These are phyloP conservation scores for Leguminivora glycinivorella DNA, from an alignment of 1,140 invertebrate genomes.

Conservation along the genomic window DNA sequence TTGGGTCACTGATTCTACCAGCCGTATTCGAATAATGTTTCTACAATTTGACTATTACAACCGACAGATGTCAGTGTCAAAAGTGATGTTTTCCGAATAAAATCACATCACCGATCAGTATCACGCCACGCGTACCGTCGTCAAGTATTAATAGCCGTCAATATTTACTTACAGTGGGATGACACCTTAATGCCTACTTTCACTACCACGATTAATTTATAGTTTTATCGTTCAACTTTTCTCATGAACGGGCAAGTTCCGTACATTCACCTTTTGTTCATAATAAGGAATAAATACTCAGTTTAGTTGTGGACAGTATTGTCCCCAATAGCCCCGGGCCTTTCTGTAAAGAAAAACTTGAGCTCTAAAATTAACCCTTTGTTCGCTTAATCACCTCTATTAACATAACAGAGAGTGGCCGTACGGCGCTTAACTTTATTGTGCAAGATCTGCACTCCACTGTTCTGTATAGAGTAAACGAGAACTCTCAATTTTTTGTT, in stretches of 20 bases:
- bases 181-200: too few relatives aligned
- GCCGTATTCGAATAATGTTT: too few relatives aligned
- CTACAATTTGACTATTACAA: too few relatives aligned
- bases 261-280: neutral
- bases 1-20: too few relatives aligned
- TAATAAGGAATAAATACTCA: constrained; percentile 14
- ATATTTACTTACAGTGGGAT: too few relatives aligned
- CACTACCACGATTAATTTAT: too few relatives aligned
- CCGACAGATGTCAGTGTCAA: too few relatives aligned
- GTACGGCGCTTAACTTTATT: constrained; percentile 26
- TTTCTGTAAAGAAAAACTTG: constrained; percentile 23
- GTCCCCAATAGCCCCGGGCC: neutral
- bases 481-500: constrained; percentile 21
- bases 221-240: too few relatives aligned
- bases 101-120: too few relatives aligned
- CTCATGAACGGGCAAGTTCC: neutral
- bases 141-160: too few relatives aligned
- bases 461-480: constrained; percentile 17
- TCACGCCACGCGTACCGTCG: too few relatives aligned
- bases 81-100: too few relatives aligned
- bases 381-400: constrained; percentile 25
- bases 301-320: constrained; percentile 15
- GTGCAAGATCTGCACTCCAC: constrained; percentile 19
- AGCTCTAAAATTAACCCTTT: constrained; percentile 29
- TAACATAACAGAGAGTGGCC: constrained; percentile 21